These are phyloP conservation scores for Temnopleurus reevesii DNA, from an alignment of 53 echinoderm and acorn worm species.

Conservation along the genomic window DNA sequence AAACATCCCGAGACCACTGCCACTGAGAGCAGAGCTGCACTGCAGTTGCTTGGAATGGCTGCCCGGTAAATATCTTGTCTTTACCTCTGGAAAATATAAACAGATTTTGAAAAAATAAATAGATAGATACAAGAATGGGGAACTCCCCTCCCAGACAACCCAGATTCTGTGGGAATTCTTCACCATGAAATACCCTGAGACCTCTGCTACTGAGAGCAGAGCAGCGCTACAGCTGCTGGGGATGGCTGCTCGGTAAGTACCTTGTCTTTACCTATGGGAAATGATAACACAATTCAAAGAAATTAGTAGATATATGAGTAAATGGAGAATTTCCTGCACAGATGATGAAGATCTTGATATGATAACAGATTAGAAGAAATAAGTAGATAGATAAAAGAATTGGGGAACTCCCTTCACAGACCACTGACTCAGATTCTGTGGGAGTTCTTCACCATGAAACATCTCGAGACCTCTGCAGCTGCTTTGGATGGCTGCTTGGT, in stretches of 20 bases:
- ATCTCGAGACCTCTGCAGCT: constrained; percentile 76
- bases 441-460: constrained; percentile 95
- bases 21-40: constrained; percentile 83
- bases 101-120: too few relatives aligned
- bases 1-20: constrained; percentile 82
- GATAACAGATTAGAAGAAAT: not conserved
- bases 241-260: constrained; percentile 86
- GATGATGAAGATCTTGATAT: constrained; percentile 75
- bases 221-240: constrained; percentile 84
- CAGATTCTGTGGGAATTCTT: constrained; percentile 96
- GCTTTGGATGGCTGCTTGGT: constrained; percentile 93
- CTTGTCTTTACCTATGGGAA: not conserved
- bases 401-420: constrained; percentile 89
- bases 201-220: constrained; percentile 77
- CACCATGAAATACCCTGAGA: constrained; percentile 83
- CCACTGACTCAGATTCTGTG: constrained; percentile 86
- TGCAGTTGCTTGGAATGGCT: constrained; percentile 88
- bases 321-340: constrained; percentile 77
- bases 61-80: constrained; percentile 83
- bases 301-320: too few relatives aligned
- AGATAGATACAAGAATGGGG: constrained; percentile 65
- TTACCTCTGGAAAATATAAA: not conserved
- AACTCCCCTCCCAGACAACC: constrained; percentile 80
- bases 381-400: too few relatives aligned
- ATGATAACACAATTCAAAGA: not conserved